Conservation (phyloP, 2,797 vertebrate species). For the Gambusia yucatana region DNA sequence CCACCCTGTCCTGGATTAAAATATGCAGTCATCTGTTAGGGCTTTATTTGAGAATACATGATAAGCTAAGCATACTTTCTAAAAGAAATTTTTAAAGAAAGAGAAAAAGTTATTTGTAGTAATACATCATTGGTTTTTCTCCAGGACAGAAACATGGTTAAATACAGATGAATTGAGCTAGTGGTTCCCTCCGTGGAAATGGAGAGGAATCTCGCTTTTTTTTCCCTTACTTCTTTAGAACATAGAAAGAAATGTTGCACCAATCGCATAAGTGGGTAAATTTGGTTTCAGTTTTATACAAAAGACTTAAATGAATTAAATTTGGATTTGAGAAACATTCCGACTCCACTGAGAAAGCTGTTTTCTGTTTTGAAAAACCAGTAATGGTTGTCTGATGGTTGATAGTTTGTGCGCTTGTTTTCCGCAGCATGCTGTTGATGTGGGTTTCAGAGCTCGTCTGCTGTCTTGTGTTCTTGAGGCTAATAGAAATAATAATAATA, state of each 20-base stretch:
- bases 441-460: conserved; percentile 40
- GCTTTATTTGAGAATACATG: background rate
- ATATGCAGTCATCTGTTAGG: background rate
- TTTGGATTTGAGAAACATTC: conserved; percentile 16
- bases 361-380: conserved; percentile 35
- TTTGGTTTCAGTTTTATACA: conserved; percentile 9
- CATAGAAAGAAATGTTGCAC: background rate
- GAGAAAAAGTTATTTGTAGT: background rate
- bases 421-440: conserved; percentile 11
- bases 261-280: background rate
- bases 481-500: background rate
- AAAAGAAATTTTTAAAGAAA: background rate
- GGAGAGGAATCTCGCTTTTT: background rate
- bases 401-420: conserved; percentile 15
- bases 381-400: conserved; percentile 39
- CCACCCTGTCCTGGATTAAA: background rate
- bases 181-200: background rate
- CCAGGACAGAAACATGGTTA: background rate
- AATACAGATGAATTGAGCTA: background rate
- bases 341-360: conserved; percentile 17
- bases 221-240: background rate
- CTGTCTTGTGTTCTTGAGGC: conserved; percentile 22
- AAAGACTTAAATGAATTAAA: conserved; percentile 1
- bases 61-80: background rate
- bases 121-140: background rate